Base-by-base conservation (phyloP, 2,113 vertebrate species). In the Ctenodactylus gundi region DNA sequence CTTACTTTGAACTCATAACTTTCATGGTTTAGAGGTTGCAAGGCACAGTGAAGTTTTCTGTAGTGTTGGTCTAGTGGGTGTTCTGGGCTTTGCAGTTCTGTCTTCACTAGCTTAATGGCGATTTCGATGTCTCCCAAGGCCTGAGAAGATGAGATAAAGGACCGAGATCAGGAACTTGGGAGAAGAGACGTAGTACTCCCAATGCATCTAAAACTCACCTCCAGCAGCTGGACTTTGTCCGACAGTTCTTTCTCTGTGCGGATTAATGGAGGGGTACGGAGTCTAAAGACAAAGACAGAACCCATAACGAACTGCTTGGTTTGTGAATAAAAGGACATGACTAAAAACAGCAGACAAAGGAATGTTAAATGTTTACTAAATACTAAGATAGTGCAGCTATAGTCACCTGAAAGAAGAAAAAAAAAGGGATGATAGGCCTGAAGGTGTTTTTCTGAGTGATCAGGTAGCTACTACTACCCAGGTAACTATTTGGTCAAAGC, bases 41-140 rank as follows among this genome's bases (percentile, higher is more conserved):
- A 97, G 3, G 96, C 90, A 93, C 99, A 99, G 5, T 75, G 97
- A 8, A 99, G 98, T 41, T 98, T 98, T 58, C 49, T 95, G 85
- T 99, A 99, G 85, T 99, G 98, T 86, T 97, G 96, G 98, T 99
- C 99, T 92, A 99, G 46, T 17, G 99, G 99, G 96, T 99, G 98
- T 76, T 99, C 99, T 8, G 97, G 97, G 27, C 96, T 95, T 62
- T 97, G 81, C 23, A 96, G 75, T 49, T 98, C 98, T 9, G 98
- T 98, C 93, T 98, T 98, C 34, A 99, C 98, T 97, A 99, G 98
- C 87, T 99, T 99, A 85, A 99, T 98, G 3, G 99, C 99, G 20
- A 99, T 98, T 97, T 98, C 98, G 93, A 99, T 99, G 95, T 99
- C 99, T 73, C 99, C 97, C 83, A 99, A 97, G 1, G 99, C 98